Percentiles rank a stretch among this genome's conserved stretches.
Conservation (phyloP, 2,888 invertebrate genomes). For the Aethes cnicana region DNA sequence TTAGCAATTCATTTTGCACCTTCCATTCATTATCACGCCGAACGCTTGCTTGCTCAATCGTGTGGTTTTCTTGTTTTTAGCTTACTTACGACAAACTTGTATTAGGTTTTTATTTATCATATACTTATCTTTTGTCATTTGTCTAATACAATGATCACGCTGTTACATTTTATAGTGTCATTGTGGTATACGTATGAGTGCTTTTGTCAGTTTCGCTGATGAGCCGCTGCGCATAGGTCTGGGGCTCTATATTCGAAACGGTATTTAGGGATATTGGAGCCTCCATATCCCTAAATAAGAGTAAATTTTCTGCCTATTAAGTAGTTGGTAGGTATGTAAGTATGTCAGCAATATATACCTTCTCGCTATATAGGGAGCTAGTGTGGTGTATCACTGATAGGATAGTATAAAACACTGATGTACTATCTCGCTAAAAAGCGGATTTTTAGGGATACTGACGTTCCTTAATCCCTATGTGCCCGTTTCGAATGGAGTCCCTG, state of each 20-base stretch:
- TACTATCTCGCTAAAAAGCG: too few species aligned
- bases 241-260: neutral
- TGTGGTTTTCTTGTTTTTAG: constrained; percentile 60
- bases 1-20: constrained; percentile 69
- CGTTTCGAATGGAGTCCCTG: too few species aligned
- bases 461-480: too few species aligned
- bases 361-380: too few species aligned
- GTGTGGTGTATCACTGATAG: too few species aligned
- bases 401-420: too few species aligned
- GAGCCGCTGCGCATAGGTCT: neutral
- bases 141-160: constrained; percentile 38
- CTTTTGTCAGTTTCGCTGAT: neutral
- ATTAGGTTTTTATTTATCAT: constrained; percentile 47
- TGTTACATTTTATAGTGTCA: neutral
- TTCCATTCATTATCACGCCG: constrained; percentile 58
- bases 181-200: constrained; percentile 1
- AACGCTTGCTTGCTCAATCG: constrained; percentile 72
- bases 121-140: constrained; percentile 37
- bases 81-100: constrained; percentile 51
- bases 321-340: too few species aligned
- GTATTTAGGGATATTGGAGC: neutral
- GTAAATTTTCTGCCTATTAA: too few species aligned
- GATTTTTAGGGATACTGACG: too few species aligned
- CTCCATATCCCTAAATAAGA: too few species aligned
- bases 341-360: too few species aligned